These are phyloP conservation scores for Gavialis gangeticus DNA, from an alignment of 2,113 vertebrate species.

Conservation along the genomic window DNA sequence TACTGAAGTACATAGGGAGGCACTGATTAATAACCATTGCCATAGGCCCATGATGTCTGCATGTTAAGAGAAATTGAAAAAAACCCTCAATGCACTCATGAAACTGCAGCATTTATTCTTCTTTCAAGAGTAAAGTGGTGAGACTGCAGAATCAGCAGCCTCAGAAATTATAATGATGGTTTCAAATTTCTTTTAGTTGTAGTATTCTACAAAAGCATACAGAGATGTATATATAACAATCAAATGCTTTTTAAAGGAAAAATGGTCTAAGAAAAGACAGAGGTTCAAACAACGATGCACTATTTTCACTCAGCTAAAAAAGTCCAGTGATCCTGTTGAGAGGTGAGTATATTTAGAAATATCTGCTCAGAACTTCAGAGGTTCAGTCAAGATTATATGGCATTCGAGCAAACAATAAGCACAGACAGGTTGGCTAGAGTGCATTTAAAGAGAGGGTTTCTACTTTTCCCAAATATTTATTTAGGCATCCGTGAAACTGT, in stretches of 20 bases:
- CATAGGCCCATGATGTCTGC: background rate
- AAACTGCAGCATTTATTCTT: background rate
- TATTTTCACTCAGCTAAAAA: background rate
- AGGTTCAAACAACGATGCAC: background rate
- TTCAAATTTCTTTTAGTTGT: background rate
- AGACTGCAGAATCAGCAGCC: background rate
- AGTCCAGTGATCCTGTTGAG: background rate
- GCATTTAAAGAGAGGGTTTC: background rate
- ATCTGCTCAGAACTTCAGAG: background rate
- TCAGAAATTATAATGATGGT: background rate
- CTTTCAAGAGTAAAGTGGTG: background rate
- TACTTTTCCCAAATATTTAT: conserved; percentile 12
- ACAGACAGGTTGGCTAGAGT: background rate
- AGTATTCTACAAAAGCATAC: background rate
- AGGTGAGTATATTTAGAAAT: conserved; percentile 7
- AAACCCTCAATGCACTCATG: background rate
- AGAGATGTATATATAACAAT: background rate
- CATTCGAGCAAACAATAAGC: background rate
- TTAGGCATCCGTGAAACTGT: background rate
- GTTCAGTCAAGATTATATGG: background rate
- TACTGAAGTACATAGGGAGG: background rate
- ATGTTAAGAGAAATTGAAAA: background rate
- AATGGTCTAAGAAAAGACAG: background rate
- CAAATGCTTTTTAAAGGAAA: background rate
- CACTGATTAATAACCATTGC: background rate